Conservation (phyloP, 2,797 vertebrate species). For the Margarornis squamiger region DNA sequence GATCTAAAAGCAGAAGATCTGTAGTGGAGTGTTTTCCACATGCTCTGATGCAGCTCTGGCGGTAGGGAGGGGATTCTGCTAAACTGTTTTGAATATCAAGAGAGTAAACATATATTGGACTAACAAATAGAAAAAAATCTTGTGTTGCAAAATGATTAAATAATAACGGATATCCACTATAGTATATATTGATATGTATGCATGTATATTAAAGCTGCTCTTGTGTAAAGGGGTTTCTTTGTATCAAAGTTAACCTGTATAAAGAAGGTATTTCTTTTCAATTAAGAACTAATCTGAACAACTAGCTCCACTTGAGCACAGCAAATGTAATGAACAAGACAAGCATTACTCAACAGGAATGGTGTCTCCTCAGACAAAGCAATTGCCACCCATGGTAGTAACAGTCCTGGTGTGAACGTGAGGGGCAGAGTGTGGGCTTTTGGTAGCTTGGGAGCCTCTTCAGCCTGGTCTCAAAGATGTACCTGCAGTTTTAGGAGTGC, state of each 20-base stretch:
- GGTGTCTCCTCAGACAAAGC: not conserved
- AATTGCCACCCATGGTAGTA: not conserved
- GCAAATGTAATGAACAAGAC: not conserved
- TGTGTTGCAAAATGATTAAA: not conserved
- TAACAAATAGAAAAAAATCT: not conserved
- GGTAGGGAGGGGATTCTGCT: not conserved
- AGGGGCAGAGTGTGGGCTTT: not conserved
- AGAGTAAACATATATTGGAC: not conserved
- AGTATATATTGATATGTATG: accelerated
- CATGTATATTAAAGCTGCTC: not conserved
- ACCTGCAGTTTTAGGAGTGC: not conserved
- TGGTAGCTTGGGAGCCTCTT: not conserved
- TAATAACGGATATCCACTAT: accelerated
- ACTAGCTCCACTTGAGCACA: not conserved
- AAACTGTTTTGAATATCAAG: not conserved
- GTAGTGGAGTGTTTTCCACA: not conserved
- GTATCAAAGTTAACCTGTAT: not conserved
- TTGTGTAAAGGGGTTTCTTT: not conserved
- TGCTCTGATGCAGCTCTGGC: not conserved
- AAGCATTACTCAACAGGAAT: not conserved
- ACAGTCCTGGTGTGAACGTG: not conserved
- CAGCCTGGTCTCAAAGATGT: accelerated
- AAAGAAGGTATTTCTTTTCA: not conserved
- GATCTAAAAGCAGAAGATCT: not conserved
- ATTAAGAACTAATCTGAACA: not conserved